These are phyloP conservation scores for Lordiphosa clarofinis DNA, from an alignment of 1,140 invertebrate species.

Conservation along the genomic window DNA sequence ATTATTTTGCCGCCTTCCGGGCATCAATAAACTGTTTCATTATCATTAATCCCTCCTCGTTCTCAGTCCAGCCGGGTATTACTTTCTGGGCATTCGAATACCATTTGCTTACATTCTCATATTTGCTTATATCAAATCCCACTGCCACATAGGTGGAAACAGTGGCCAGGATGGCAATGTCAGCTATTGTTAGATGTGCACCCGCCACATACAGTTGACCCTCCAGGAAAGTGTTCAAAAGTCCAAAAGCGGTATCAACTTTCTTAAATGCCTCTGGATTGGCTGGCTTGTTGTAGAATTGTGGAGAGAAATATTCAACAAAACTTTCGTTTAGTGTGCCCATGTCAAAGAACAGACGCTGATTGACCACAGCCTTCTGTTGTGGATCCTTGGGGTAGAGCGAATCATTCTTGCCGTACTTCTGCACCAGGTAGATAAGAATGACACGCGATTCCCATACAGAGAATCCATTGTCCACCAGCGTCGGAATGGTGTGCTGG, in stretches of 20 bases:
- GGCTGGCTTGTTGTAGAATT: slow-evolving; percentile 82
- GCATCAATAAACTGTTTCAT: slow-evolving; percentile 34
- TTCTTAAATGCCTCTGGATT: slow-evolving; percentile 84
- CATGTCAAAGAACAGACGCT: slow-evolving; percentile 87
- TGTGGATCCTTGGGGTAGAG: slow-evolving; percentile 86
- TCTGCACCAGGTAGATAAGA: slow-evolving; percentile 84
- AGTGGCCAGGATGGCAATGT: slow-evolving; percentile 83
- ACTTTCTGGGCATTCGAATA: slow-evolving; percentile 84
- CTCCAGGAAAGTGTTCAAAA: slow-evolving; percentile 85
- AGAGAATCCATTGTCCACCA: slow-evolving; percentile 84
- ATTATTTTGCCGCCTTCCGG: slow-evolving; percentile 13
- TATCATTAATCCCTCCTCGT: slow-evolving; percentile 42
- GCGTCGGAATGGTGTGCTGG: slow-evolving; percentile 83
- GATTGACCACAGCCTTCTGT: slow-evolving; percentile 85
- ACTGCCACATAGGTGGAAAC: slow-evolving; percentile 85
- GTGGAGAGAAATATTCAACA: slow-evolving; percentile 84
- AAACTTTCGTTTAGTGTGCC: slow-evolving; percentile 84
- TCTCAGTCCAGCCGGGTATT: slow-evolving; percentile 82
- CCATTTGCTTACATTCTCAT: slow-evolving; percentile 86
- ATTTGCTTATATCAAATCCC: slow-evolving; percentile 84
- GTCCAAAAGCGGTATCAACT: slow-evolving; percentile 82
- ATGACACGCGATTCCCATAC: slow-evolving; percentile 87
- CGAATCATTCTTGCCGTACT: slow-evolving; percentile 84
- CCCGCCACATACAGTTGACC: slow-evolving; percentile 84
- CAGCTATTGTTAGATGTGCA: slow-evolving; percentile 86